A percentile compares a stretch with the other conserved stretches of the same genome.
Evolutionary conservation across 2,113 vertebrate species (phyloP).

Genomic region (Nyctereutes procyonoides): DNA sequence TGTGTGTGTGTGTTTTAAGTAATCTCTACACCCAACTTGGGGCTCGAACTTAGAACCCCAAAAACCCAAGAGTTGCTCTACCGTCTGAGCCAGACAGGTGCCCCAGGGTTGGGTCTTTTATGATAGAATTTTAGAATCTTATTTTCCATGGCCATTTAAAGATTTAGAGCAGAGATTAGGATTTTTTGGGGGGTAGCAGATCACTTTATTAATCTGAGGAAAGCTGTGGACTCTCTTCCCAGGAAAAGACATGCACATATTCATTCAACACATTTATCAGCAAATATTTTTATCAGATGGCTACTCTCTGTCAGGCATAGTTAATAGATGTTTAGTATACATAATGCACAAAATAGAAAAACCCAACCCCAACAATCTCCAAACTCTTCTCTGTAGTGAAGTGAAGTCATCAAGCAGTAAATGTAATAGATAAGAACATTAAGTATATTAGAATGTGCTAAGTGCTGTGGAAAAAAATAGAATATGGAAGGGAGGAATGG

Average conservation of each 20-base stretch:
- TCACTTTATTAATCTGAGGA: slow-evolving; percentile 26
- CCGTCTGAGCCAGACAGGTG: neutral
- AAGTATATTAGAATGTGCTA: neutral
- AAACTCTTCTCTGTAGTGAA: neutral
- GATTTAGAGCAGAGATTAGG: slow-evolving; percentile 38
- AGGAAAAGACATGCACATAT: neutral
- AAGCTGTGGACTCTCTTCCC: neutral
- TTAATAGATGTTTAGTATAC: slow-evolving; percentile 14
- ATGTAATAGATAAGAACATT: neutral
- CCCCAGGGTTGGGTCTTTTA: neutral
- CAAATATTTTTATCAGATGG: neutral
- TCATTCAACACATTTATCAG: neutral
- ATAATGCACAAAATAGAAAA: neutral
- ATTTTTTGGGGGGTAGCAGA: neutral
- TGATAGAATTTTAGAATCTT: slow-evolving; percentile 27
- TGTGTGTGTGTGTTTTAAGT: neutral
- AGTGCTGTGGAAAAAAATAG: neutral
- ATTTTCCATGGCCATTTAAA: slow-evolving; percentile 36
- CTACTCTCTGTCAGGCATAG: neutral
- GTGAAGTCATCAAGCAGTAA: neutral
- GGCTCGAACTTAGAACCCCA: neutral
- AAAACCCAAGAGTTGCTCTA: neutral
- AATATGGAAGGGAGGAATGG: neutral
- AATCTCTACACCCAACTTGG: neutral
- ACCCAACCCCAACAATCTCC: neutral